Base-by-base conservation (phyloP, 92 coral and sea anemone species). In the Montipora capitata region DNA sequence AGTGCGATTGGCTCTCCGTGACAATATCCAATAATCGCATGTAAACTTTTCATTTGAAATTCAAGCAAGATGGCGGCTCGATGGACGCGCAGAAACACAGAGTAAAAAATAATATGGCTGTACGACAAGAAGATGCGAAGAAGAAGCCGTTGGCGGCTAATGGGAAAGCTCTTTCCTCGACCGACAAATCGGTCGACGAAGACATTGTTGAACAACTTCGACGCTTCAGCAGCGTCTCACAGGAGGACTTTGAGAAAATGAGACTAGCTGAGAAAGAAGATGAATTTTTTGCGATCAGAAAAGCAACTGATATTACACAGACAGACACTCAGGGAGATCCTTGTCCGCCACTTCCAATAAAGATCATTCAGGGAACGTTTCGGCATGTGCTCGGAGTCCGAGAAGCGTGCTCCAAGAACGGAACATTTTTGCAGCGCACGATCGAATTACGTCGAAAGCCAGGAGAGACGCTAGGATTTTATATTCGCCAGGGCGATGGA, bases 401-500 rank as follows among this genome's bases (percentile, higher is more conserved):
- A 9, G 99, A 98, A 80, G 98, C 98, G 41, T 98, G 99, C 76
- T 98, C 99, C 20, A 98, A 98, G 79, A 96, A 98, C 77, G 99
- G 99, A 13, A 98, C 99, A 6, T 98, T 98, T 86, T 82, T 98
- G 63, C 99, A 98, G 80, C 93, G 99, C 69, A 94, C 96, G 73
- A 92, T 98, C 73, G 99, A 98, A 77, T 88, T 98, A 5, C 95
- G 95, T 51, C 96, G 98, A 69, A 96, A 98, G 65, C 99, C 99
- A 57, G 99, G 99, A 4, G 99, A 96, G 66, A 87, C 99, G 16
- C 85, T 98, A 51, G 99, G 99, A 13, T 98, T 98, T 98, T 98
- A 96, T 89, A 98, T 98, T 88, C 99, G 99, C 10, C 99, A 98
- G 75, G 99, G 99, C 59, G 99, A 98, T 75, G 99, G 99, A 10